Conservation (phyloP, 2,797 vertebrate genomes). For the Apodemus agrarius region DNA sequence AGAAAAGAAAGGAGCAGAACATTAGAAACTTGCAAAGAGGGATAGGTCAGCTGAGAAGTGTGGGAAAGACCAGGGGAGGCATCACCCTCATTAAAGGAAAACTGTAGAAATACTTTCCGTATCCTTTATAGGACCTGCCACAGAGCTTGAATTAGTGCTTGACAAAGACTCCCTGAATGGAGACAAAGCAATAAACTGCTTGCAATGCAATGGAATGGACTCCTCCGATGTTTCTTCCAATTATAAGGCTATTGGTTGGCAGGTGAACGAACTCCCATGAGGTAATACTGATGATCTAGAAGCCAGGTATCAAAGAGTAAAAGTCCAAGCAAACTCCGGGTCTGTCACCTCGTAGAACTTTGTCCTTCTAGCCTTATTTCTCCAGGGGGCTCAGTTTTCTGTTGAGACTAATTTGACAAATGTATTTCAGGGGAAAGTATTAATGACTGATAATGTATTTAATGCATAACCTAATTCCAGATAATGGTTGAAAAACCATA, state of each 20-base stretch:
- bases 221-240: slow-evolving; percentile 24
- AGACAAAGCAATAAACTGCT: slow-evolving; percentile 33
- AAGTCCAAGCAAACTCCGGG: slow-evolving; percentile 19
- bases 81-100: slow-evolving; percentile 45
- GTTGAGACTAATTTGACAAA: slow-evolving; percentile 62
- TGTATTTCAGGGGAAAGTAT: slow-evolving; percentile 52
- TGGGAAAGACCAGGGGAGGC: background rate
- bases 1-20: background rate
- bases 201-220: background rate
- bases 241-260: slow-evolving; percentile 6
- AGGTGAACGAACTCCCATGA: background rate
- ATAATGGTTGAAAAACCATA: slow-evolving; percentile 45
- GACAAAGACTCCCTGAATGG: slow-evolving; percentile 24
- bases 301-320: slow-evolving; percentile 48
- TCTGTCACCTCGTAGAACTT: slow-evolving; percentile 21
- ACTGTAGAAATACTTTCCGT: slow-evolving; percentile 51
- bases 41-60: background rate
- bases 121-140: background rate
- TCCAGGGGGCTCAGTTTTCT: slow-evolving; percentile 45
- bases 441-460: slow-evolving; percentile 67
- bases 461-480: background rate
- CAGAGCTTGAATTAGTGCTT: slow-evolving; percentile 35
- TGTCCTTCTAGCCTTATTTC: background rate
- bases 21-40: background rate
- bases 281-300: slow-evolving; percentile 25